Evolutionary conservation across 2,797 vertebrate genomes (phyloP), one percentile per base, ranked within the genome.

Genomic region (Micropoecilia bifurca): DNA sequence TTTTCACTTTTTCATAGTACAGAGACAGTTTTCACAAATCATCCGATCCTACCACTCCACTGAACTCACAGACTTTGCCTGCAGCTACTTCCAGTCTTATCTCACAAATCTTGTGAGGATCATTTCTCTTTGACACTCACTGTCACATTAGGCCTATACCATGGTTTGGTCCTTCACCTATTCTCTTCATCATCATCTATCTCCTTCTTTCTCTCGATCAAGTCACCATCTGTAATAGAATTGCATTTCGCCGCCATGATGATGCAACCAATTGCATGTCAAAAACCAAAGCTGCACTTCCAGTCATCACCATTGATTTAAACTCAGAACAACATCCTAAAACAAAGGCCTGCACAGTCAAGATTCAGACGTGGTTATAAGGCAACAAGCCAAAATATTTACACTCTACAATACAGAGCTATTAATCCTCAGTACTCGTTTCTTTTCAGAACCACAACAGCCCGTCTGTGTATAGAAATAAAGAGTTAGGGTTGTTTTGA

Each of bases 401-500:
- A 66, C 61, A 39, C 6, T 14, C 13, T 33, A 36, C 22, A 68
- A 10, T 12, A 41, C 36, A 68, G 4, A 68, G 8, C 14, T 68
- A 68, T 68, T 68, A 68, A 41, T 41, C 41, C 45, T 43, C 80
- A 76, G 4, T 39, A 22, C 33, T 68, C 20, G 46, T 50, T 36
- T 71, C 68, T 71, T 4, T 55, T 80, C 36, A 5, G 68, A 36
- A 48, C 48, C 47, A 81, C 68, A 55, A 57, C 47, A 73, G 50
- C 45, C 36, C 6, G 33, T 75, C 46, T 77, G 41, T 73, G 30
- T 74, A 30, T 68, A 59, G 55, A 68, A 63, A 83, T 84, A 77
- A 83, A 63, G 71, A 75, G 78, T 83, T 82, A 48, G 41, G 55
- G 41, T 6, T 20, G 41, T 74, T 88, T 81, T 89, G 83, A 92